Conservation (phyloP, 2,888 invertebrate species). For the Myopa testacea region DNA sequence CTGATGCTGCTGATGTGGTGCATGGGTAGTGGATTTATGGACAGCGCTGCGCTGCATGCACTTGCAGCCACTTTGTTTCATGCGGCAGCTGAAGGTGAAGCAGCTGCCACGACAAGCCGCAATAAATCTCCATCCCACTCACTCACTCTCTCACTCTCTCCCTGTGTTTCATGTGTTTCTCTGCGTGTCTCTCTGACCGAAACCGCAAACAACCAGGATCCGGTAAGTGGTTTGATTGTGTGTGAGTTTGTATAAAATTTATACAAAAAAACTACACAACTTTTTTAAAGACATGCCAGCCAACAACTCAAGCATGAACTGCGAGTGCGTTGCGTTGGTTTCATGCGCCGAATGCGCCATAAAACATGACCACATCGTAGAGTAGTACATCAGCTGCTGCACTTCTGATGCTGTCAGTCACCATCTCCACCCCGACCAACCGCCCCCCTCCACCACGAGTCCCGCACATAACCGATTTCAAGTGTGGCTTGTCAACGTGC, state of each 20-base stretch:
- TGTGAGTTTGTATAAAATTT: neutral
- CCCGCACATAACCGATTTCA: neutral
- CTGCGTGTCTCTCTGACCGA: neutral
- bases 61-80: neutral
- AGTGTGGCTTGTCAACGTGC: slow-evolving; percentile 9
- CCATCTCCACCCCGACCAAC: neutral
- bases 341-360: neutral
- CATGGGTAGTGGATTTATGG: neutral
- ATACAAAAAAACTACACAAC: neutral
- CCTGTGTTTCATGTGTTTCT: neutral
- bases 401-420: neutral
- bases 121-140: neutral
- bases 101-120: neutral
- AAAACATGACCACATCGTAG: slow-evolving; percentile 1
- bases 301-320: slow-evolving; percentile 12
- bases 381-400: neutral
- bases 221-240: neutral
- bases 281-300: neutral
- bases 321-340: slow-evolving; percentile 15
- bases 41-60: neutral
- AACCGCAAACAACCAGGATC: slow-evolving; percentile 3
- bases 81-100: neutral
- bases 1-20: neutral
- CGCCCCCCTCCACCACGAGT: neutral
- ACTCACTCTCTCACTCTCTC: neutral